Evolutionary conservation across 1,140 invertebrate genomes (phyloP).

Genomic region (Episyrphus balteatus): DNA sequence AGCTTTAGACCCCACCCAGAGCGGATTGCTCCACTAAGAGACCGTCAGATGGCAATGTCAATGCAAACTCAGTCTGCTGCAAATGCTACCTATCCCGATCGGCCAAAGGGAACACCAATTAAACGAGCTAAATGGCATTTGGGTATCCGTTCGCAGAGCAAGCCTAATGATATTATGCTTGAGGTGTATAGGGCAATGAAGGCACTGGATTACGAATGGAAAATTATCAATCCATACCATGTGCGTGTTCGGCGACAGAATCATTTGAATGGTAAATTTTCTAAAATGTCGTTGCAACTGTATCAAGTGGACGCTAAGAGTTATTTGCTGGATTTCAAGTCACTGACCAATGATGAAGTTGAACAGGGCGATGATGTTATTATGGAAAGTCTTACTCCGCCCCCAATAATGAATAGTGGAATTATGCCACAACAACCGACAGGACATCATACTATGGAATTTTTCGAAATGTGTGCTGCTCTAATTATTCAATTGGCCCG

Average conservation of each 20-base stretch:
- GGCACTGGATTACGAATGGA: constrained; percentile 95
- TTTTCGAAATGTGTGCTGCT: constrained; percentile 99
- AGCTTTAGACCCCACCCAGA: constrained; percentile 77
- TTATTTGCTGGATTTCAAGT: constrained; percentile 96
- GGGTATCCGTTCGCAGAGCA: constrained; percentile 95
- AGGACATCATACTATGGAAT: constrained; percentile 96
- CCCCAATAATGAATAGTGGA: constrained; percentile 38
- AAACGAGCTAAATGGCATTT: constrained; percentile 99
- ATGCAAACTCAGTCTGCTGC: too few species aligned
- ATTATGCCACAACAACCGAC: constrained; percentile 33
- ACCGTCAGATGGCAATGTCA: constrained; percentile 40
- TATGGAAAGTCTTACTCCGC: constrained; percentile 37
- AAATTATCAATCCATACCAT: constrained; percentile 93
- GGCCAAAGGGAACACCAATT: constrained; percentile 52
- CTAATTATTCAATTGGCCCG: constrained; percentile 95
- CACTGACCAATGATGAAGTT: constrained; percentile 67
- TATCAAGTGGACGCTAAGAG: constrained; percentile 99
- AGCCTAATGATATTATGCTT: constrained; percentile 99
- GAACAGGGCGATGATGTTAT: constrained; percentile 50
- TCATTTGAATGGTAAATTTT: constrained; percentile 65
- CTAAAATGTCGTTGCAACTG: constrained; percentile 96
- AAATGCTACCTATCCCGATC: constrained; percentile 26
- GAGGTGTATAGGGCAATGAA: constrained; percentile 99
- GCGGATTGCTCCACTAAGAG: constrained; percentile 72
- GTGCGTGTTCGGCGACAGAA: constrained; percentile 86